Conservation (phyloP, 2,888 invertebrate species). For the Synanthedon formicaeformis region DNA sequence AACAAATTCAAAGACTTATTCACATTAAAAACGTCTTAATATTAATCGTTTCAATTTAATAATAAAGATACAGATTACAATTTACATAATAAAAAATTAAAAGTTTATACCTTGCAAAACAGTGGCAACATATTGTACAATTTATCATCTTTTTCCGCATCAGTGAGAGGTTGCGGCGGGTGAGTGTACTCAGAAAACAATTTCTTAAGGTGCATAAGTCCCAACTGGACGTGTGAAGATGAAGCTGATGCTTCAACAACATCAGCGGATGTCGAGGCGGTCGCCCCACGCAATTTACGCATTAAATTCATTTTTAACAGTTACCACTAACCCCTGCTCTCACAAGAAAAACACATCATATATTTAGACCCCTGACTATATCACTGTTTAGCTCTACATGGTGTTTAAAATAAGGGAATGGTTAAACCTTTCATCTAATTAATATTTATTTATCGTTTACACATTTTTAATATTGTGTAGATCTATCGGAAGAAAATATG, state of each 20-base stretch:
- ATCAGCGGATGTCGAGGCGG: slow-evolving; percentile 61
- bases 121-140: slow-evolving; percentile 97
- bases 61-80: not conserved
- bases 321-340: not conserved
- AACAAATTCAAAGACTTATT: too few species aligned
- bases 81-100: not conserved
- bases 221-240: slow-evolving; percentile 87
- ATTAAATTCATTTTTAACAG: slow-evolving; percentile 83
- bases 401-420: not conserved
- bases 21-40: not conserved
- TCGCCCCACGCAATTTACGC: slow-evolving; percentile 83
- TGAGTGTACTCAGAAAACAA: slow-evolving; percentile 95
- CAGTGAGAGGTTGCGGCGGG: slow-evolving; percentile 83
- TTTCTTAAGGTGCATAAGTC: slow-evolving; percentile 95
- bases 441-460: not conserved
- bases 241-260: slow-evolving; percentile 72
- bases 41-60: not conserved
- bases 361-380: slow-evolving; percentile 1
- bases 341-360: not conserved
- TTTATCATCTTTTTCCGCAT: slow-evolving; percentile 89
- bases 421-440: not conserved
- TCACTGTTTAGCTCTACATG: not conserved
- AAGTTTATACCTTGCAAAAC: slow-evolving; percentile 88
- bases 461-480: not conserved
- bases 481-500: not conserved